A percentile compares a stretch with the other conserved stretches of the same genome.
Evolutionary conservation across 2,888 invertebrate species (phyloP).

Genomic region (Congeria kusceri): DNA sequence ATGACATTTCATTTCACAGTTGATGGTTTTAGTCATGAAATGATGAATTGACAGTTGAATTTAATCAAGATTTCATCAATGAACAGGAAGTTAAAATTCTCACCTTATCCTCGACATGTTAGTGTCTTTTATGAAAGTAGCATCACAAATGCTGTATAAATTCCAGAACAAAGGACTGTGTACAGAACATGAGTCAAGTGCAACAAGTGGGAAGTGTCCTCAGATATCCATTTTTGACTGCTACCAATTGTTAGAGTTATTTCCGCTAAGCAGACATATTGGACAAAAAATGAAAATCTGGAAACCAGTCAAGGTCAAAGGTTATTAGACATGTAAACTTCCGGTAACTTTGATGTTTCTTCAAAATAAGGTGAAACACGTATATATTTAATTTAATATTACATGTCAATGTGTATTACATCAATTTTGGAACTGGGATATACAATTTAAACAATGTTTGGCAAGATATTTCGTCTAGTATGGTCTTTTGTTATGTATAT

Average conservation of each 20-base stretch:
- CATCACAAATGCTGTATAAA: not conserved
- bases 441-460: too few relatives aligned
- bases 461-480: too few relatives aligned
- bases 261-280: not conserved
- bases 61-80: not conserved
- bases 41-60: conserved; percentile 19
- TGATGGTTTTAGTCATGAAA: too few relatives aligned
- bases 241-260: not conserved
- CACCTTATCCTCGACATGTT: conserved; percentile 40
- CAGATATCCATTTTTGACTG: conserved; percentile 52
- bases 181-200: conserved; percentile 1
- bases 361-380: too few relatives aligned
- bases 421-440: too few relatives aligned
- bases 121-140: not conserved
- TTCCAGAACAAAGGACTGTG: not conserved
- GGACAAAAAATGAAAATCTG: not conserved
- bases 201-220: conserved; percentile 63
- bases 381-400: too few relatives aligned
- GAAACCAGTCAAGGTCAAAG: conserved; percentile 30
- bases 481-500: too few relatives aligned
- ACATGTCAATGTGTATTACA: too few relatives aligned
- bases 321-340: conserved; percentile 31
- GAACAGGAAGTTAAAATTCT: not conserved
- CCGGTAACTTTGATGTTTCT: conserved; percentile 11
- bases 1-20: too few relatives aligned